Conservation (phyloP, 2,113 vertebrate genomes). For the Turnix velox region DNA sequence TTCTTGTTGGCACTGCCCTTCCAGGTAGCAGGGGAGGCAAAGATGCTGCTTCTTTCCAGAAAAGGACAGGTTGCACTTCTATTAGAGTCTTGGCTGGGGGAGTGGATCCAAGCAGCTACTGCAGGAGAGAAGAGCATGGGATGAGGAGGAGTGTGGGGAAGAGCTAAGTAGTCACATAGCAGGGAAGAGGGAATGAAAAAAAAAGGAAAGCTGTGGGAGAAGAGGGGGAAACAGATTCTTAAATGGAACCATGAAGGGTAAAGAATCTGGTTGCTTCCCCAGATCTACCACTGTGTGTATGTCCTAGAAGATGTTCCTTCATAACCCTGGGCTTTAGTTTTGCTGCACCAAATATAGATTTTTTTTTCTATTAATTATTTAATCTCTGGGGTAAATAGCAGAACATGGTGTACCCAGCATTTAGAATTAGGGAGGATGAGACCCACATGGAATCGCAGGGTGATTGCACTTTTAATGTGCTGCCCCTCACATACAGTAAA, state of each 20-base stretch:
- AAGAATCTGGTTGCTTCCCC: neutral
- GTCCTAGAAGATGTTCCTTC: neutral
- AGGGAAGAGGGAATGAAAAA: neutral
- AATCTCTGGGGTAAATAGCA: neutral
- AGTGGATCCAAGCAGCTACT: neutral
- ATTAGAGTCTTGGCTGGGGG: neutral
- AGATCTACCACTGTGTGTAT: neutral
- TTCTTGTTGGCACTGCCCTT: neutral
- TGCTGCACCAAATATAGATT: neutral
- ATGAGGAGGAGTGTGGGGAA: fast-evolving
- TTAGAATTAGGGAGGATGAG: neutral
- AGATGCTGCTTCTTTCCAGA: neutral
- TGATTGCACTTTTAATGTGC: neutral
- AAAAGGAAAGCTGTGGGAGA: neutral
- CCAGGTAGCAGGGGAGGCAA: neutral
- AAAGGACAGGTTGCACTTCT: neutral
- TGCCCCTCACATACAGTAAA: neutral
- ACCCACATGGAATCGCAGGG: neutral
- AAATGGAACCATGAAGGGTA: neutral
- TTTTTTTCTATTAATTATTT: neutral
- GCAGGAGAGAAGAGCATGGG: neutral
- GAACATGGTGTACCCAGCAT: neutral
- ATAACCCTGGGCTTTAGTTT: neutral
- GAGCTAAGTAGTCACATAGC: neutral
- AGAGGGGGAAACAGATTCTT: neutral